Evolutionary conservation across 2,113 vertebrate genomes (phyloP).

Genomic region (Anolis carolinensis): DNA sequence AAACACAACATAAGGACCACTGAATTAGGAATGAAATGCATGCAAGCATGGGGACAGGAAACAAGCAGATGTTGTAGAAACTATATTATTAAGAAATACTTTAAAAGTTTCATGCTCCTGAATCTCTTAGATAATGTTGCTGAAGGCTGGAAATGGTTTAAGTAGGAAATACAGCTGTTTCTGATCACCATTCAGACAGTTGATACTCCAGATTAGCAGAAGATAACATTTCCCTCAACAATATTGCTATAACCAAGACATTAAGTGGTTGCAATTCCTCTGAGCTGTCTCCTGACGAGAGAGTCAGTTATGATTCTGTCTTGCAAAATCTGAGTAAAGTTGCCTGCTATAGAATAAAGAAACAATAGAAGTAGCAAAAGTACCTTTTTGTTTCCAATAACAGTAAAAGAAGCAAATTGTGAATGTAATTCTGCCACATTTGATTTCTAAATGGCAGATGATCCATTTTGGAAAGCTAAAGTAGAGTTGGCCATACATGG

Average conservation of each 20-base stretch:
- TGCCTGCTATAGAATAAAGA: neutral
- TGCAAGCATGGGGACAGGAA: too few species aligned
- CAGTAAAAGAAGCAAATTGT: neutral
- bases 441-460: neutral
- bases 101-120: neutral
- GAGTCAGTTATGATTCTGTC: neutral
- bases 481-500: neutral
- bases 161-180: slow-evolving; percentile 10
- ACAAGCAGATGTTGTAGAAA: slow-evolving; percentile 4
- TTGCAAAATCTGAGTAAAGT: neutral
- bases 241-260: neutral
- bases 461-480: neutral
- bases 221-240: neutral
- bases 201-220: neutral
- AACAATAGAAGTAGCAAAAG: neutral
- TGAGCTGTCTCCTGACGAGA: neutral
- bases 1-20: neutral
- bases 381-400: neutral
- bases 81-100: neutral
- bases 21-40: neutral
- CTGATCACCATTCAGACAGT: slow-evolving; percentile 6
- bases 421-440: neutral
- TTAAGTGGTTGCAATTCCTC: slow-evolving; percentile 3
- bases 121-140: neutral
- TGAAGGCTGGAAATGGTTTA: neutral